These are phyloP conservation scores for Lordiphosa mommai DNA, from an alignment of 1,140 invertebrate genomes.

Conservation along the genomic window DNA sequence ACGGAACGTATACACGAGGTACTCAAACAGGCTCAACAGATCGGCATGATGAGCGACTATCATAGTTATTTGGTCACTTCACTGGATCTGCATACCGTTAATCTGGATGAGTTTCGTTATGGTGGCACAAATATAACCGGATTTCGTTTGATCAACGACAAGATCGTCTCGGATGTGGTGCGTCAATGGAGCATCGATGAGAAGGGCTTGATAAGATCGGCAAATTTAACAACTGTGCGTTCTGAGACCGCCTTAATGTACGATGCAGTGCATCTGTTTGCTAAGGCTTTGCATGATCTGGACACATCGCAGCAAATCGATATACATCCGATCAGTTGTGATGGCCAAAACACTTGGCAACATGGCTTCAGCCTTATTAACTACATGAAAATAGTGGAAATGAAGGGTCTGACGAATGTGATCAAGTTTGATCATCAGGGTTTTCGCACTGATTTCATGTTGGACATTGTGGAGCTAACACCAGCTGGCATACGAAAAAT, in stretches of 20 bases:
- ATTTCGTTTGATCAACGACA: slow-evolving; percentile 84
- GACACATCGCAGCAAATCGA: slow-evolving; percentile 94
- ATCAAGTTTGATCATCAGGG: slow-evolving; percentile 97
- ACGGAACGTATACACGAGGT: slow-evolving; percentile 91
- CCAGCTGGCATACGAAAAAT: slow-evolving; percentile 90
- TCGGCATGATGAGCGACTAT: slow-evolving; percentile 96
- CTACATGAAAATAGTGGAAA: slow-evolving; percentile 98
- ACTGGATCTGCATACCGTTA: slow-evolving; percentile 92
- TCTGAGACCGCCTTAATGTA: slow-evolving; percentile 97
- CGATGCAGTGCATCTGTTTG: slow-evolving; percentile 96
- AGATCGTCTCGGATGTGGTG: slow-evolving; percentile 86
- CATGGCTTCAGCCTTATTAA: slow-evolving; percentile 97
- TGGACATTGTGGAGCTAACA: slow-evolving; percentile 94
- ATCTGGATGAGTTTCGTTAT: slow-evolving; percentile 95
- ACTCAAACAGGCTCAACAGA: slow-evolving; percentile 95
- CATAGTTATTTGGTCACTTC: slow-evolving; percentile 95
- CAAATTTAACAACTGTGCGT: slow-evolving; percentile 81
- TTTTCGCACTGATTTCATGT: slow-evolving; percentile 92
- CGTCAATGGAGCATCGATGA: slow-evolving; percentile 84
- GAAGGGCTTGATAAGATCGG: slow-evolving; percentile 64
- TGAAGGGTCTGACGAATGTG: slow-evolving; percentile 93
- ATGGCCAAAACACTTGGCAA: slow-evolving; percentile 94
- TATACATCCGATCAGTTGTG: slow-evolving; percentile 92
- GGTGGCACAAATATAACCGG: slow-evolving; percentile 96
- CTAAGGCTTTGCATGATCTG: slow-evolving; percentile 94